Conservation (phyloP, 2,888 invertebrate species). For the Drosophila monieri region DNA sequence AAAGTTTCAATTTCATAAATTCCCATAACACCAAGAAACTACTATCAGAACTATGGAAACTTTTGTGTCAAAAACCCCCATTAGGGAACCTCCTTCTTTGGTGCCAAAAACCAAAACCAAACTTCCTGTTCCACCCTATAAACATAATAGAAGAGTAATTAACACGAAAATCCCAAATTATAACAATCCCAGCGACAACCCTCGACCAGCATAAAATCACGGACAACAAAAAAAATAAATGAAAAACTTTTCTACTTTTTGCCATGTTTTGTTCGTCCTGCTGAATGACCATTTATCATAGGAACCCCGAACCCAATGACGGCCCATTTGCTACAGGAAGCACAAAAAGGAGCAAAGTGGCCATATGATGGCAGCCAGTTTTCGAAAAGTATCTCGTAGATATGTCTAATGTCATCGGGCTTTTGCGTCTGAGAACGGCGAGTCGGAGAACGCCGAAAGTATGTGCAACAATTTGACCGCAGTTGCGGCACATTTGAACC, state of each 20-base stretch:
- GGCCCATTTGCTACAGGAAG: conserved; percentile 69
- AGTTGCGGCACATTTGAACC: conserved; percentile 77
- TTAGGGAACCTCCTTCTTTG: conserved; percentile 5
- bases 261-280: conserved; percentile 41
- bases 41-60: background rate
- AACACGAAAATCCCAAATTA: conserved; percentile 75
- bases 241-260: conserved; percentile 49
- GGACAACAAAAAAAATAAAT: conserved; percentile 5
- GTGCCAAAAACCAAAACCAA: conserved; percentile 19
- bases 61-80: conserved; percentile 21
- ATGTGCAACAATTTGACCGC: conserved; percentile 75
- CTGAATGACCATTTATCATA: conserved; percentile 70
- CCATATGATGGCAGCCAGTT: conserved; percentile 60
- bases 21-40: background rate
- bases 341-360: conserved; percentile 58
- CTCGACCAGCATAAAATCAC: conserved; percentile 41
- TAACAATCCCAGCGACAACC: conserved; percentile 58
- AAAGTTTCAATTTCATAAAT: conserved; percentile 1
- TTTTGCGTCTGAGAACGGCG: conserved; percentile 34
- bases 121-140: conserved; percentile 43
- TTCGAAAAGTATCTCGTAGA: conserved; percentile 39
- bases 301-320: conserved; percentile 58
- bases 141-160: conserved; percentile 70
- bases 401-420: conserved; percentile 67
- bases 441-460: conserved; percentile 36